Evolutionary conservation across 2,113 vertebrate species (phyloP), one percentile per base, ranked within the genome.

Genomic region (Corvus hawaiiensis): DNA sequence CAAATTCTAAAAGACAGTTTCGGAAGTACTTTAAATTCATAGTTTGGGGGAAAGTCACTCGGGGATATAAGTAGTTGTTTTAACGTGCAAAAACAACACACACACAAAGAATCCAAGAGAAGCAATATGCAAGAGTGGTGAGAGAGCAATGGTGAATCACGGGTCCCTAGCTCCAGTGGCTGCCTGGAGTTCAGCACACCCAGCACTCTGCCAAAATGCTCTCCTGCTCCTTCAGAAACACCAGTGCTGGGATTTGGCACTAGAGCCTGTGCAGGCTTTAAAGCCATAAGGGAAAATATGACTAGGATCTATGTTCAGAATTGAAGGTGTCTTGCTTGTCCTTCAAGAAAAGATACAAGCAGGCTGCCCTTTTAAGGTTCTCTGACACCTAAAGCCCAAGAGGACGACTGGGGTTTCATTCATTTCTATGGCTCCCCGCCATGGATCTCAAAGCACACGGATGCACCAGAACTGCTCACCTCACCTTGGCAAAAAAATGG

Each of bases 11-110:
- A 97, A 97, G 94, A 97, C 88, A 90, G 96, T 84, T 86, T 96
- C 12, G 3, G 96, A 97, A 98, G 95, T 93, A 96, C 81, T 96
- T 98, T 89, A 97, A 98, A 98, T 98, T 97, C 97, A 97, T 97
- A 94, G 94, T 97, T 96, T 95, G 61, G 81, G 72, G 83, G 28
- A 94, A 98, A 97, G 96, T 94, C 89, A 96, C 86, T 89, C 88
- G 71, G 74, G 79, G 88, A 52, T 93, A 79, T 58, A 95, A 82
- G 92, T 5, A 55, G 74, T 87, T 92, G 84, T 93, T 96, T 96
- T 94, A 96, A 97, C 56, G 73, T 78, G 49, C 63, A 92, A 84
- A 88, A 84, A 16, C 74, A 97, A 84, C 56, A 77, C 49, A 46
- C 19, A 37, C 37, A 59, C 18, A 52, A 28, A 49, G 28, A 87